Percentiles rank a stretch among this genome's conserved stretches.
These are phyloP conservation scores for Aphrophora alni DNA, from an alignment of 2,888 invertebrate genomes.

Conservation along the genomic window DNA sequence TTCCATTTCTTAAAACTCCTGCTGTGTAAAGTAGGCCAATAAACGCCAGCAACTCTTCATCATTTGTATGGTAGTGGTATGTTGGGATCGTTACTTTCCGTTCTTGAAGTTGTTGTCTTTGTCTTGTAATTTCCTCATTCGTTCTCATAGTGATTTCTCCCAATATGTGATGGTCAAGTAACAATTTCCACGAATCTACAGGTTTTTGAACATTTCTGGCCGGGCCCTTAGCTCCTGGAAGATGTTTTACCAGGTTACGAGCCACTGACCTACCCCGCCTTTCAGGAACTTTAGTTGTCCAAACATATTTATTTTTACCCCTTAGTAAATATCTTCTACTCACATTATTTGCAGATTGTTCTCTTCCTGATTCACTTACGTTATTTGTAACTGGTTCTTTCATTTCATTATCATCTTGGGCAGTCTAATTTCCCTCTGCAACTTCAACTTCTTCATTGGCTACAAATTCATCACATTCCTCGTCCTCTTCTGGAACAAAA, in stretches of 20 bases:
- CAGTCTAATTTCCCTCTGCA: constrained; percentile 6
- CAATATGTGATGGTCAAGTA: constrained; percentile 9
- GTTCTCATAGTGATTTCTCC: neutral
- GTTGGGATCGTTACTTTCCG: too few species aligned
- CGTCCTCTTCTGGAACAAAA: constrained; percentile 9
- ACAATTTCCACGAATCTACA: constrained; percentile 12
- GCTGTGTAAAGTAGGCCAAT: constrained; percentile 11
- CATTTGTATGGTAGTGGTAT: neutral
- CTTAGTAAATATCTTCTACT: constrained; percentile 13
- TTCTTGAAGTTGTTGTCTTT: neutral
- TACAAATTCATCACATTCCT: constrained; percentile 11
- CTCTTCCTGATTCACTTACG: constrained; percentile 7
- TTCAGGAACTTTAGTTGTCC: constrained; percentile 11
- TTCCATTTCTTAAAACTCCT: constrained; percentile 6
- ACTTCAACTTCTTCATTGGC: constrained; percentile 3
- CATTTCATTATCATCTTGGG: constrained; percentile 6
- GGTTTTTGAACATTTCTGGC: constrained; percentile 9
- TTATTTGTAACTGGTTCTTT: neutral
- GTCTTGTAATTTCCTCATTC: constrained; percentile 9
- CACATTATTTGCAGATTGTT: constrained; percentile 13
- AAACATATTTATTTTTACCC: constrained; percentile 10
- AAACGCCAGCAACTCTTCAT: constrained; percentile 12
- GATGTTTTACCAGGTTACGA: constrained; percentile 13
- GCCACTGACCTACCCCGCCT: constrained; percentile 9
- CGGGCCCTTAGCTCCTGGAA: constrained; percentile 6